Base-by-base conservation (phyloP, 2,113 vertebrate genomes). In the Oryzias melastigma region DNA sequence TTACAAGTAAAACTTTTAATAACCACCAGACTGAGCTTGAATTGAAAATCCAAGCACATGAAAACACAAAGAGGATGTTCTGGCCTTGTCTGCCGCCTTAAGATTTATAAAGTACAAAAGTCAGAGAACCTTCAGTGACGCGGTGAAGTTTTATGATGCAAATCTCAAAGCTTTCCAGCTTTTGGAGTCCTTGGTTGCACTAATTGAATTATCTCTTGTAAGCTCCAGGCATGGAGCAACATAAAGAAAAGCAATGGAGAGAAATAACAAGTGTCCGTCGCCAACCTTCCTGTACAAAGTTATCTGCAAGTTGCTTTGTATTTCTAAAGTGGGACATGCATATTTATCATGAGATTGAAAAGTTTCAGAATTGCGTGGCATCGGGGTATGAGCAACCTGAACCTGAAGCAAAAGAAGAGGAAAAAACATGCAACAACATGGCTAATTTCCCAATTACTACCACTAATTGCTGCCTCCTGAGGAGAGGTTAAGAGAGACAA, bases 401-500 rank as follows among this genome's bases (percentile, higher is more conserved):
- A 15, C 47, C 61, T 43, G 54, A 7, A 44, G 17, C 48, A 71
- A 58, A 63, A 6, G 17, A 57, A 52, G 42, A 0, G 14, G 58
- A 52, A 49, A 55, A 70, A 70, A 56, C 58, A 52, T 76, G 78
- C 62, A 75, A 54, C 63, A 77, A 77, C 72, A 65, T 12, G 48
- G 65, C 59, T 83, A 90, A 88, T 91, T 89, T 77, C 73, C 77
- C 80, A 88, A 89, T 93, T 92, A 90, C 86, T 80, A 86, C 82
- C 86, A 80, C 88, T 88, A 92, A 94, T 93, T 91, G 91, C 62
- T 65, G 84, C 88, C 92, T 92, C 92, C 92, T 42, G 65, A 93
- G 91, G 93, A 93, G 93, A 95, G 90, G 92, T 95, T 93, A 94
- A 94, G 91, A 35, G 90, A 91, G 87, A 83, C 70, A 69, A 92